Evolutionary conservation across 2,113 vertebrate genomes (phyloP).

Genomic region (Heterocephalus glaber): DNA sequence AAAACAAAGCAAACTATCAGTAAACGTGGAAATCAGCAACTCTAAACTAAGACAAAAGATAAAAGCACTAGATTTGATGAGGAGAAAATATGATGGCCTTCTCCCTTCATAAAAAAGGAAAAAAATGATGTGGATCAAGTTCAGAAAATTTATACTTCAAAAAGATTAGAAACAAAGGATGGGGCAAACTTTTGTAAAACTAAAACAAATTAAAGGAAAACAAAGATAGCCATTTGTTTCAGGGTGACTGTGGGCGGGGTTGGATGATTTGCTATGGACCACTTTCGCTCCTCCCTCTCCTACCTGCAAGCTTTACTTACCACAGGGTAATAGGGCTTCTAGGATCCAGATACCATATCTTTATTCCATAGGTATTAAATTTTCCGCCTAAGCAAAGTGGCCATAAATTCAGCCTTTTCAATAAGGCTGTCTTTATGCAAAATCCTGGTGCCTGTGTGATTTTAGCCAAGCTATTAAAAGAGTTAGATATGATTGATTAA

Average conservation of each 20-base stretch:
- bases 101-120: neutral
- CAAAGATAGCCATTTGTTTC: neutral
- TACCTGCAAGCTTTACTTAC: neutral
- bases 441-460: neutral
- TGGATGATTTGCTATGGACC: conserved; percentile 11
- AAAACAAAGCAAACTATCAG: conserved; percentile 12
- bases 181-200: neutral
- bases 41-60: neutral
- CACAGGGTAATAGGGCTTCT: neutral
- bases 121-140: neutral
- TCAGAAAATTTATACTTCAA: neutral
- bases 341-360: neutral
- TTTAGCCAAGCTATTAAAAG: conserved; percentile 51
- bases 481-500: conserved; percentile 23
- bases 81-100: neutral
- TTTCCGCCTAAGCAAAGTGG: neutral
- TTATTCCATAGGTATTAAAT: neutral
- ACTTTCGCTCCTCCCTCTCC: neutral
- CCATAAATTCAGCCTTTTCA: conserved; percentile 20
- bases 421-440: conserved; percentile 9
- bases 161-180: conserved; percentile 40
- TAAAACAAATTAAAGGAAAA: neutral
- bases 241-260: neutral
- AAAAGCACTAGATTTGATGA: neutral
- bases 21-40: conserved; percentile 41